phyloP scores from a whole-genome alignment of 2,888 invertebrate genomes.

The Tuberolachnus salignus region DNA sequence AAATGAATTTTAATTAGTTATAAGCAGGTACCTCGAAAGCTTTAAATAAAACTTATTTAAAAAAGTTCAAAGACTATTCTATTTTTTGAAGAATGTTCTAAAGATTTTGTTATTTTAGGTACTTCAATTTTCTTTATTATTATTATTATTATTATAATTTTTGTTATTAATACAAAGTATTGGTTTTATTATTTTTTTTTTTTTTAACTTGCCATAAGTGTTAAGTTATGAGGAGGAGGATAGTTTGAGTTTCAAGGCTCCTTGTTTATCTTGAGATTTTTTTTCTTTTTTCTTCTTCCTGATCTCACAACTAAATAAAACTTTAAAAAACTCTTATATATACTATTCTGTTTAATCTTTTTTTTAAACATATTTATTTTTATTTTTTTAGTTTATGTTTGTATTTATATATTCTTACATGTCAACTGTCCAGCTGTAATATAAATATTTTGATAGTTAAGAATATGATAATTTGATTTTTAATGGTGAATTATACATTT shows the following conservation, averaged over 20 bases:
- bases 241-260: constrained; percentile 18
- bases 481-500: background rate
- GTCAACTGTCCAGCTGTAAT: constrained; percentile 25
- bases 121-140: constrained; percentile 32
- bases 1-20: background rate
- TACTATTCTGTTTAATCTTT: constrained; percentile 11
- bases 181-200: constrained; percentile 16
- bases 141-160: constrained; percentile 27
- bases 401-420: background rate
- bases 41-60: constrained; percentile 6
- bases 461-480: background rate
- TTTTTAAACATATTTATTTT: constrained; percentile 17
- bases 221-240: constrained; percentile 33
- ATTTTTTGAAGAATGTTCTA: constrained; percentile 1
- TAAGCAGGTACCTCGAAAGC: background rate
- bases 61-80: constrained; percentile 3
- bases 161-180: constrained; percentile 38
- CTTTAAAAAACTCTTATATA: background rate
- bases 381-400: constrained; percentile 9
- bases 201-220: constrained; percentile 40
- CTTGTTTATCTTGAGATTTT: constrained; percentile 14
- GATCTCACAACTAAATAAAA: constrained; percentile 35
- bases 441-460: background rate
- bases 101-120: constrained; percentile 21
- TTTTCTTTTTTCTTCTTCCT: constrained; percentile 44